Evolutionary conservation across 2,888 invertebrate species (phyloP).

Genomic region (Artemia sp.): DNA sequence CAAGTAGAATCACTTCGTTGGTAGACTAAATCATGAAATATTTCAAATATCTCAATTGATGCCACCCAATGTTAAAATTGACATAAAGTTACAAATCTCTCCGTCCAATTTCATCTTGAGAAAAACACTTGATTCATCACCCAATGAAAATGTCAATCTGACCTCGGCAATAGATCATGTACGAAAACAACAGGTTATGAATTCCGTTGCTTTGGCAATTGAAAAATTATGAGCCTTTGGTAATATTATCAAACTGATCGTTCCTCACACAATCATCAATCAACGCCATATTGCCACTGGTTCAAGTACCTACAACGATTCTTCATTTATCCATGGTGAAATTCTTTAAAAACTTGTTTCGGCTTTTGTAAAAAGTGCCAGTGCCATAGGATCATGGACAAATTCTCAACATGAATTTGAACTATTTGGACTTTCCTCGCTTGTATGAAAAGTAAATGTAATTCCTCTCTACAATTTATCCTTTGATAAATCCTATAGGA

Average conservation of each 20-base stretch:
- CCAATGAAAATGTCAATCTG: background rate
- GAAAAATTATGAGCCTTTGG: background rate
- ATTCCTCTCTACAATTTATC: too few relatives aligned
- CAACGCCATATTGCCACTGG: background rate
- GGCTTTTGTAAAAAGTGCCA: too few relatives aligned
- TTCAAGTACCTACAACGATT: background rate
- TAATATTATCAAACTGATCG: background rate
- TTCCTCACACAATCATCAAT: background rate
- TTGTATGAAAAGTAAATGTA: too few relatives aligned
- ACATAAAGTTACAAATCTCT: background rate
- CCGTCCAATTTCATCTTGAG: background rate
- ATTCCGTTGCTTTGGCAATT: background rate
- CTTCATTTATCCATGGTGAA: conserved; percentile 4
- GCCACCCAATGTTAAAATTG: conserved; percentile 5
- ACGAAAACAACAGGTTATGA: background rate
- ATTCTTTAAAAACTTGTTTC: background rate
- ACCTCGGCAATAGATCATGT: background rate
- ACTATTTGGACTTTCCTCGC: too few relatives aligned
- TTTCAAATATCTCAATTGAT: background rate
- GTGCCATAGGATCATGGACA: too few relatives aligned
- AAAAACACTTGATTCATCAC: conserved; percentile 6
- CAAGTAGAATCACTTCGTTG: background rate
- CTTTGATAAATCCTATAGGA: too few relatives aligned
- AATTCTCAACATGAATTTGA: too few relatives aligned
- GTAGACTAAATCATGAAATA: background rate